phyloP scores from a whole-genome alignment of 2,888 invertebrate species.

The Yponomeuta malinellus region DNA sequence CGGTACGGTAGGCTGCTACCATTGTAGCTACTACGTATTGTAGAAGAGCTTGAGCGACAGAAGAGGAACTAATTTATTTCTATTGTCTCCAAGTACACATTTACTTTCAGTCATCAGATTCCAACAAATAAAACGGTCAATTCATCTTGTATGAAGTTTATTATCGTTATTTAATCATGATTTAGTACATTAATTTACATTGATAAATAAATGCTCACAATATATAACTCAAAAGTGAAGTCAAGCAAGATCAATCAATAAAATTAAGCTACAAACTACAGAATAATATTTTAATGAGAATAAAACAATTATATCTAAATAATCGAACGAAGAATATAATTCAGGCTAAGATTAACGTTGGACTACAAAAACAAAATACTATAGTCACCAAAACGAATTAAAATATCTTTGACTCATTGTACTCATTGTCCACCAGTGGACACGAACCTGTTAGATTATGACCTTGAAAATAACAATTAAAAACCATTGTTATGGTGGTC shows the following conservation, averaged over 20 bases:
- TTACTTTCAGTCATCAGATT: not conserved
- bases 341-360: not conserved
- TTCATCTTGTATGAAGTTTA: slow-evolving; percentile 59
- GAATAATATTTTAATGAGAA: not conserved
- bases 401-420: not conserved
- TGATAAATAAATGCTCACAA: slow-evolving; percentile 70
- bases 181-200: slow-evolving; percentile 66
- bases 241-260: slow-evolving; percentile 52
- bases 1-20: too few species aligned
- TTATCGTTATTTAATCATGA: slow-evolving; percentile 63
- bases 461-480: too few species aligned
- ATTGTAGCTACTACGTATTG: too few species aligned
- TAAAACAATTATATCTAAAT: not conserved
- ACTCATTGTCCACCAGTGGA: too few species aligned
- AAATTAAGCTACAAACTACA: slow-evolving; percentile 11
- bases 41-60: too few species aligned
- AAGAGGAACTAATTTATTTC: too few species aligned
- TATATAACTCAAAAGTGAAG: slow-evolving; percentile 38
- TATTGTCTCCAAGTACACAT: too few species aligned
- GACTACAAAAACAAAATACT: not conserved
- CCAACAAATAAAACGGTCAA: not conserved
- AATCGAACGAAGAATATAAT: not conserved
- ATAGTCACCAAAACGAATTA: not conserved
- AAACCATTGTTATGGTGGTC: too few species aligned
- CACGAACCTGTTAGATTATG: too few species aligned